phyloP scores from a whole-genome alignment of 2,888 invertebrate species.

The Uropetala carovei region DNA sequence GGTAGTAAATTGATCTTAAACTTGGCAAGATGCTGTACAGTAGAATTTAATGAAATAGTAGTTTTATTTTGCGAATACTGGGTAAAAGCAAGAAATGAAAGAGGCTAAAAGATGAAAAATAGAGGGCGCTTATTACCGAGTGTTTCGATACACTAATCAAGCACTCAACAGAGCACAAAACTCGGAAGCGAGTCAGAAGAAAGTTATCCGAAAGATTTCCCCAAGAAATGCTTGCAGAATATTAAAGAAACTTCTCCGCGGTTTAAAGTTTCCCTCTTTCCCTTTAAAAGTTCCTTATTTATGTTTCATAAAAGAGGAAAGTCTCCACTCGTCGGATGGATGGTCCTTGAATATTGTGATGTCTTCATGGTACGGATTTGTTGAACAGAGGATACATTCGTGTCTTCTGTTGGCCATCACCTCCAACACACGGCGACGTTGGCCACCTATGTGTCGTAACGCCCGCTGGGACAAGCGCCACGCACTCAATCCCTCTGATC shows the following conservation, averaged over 20 bases:
- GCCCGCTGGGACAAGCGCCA: neutral
- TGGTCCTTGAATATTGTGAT: neutral
- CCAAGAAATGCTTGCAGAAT: no score
- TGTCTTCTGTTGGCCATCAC: neutral
- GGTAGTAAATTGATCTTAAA: no score
- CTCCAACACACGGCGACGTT: neutral
- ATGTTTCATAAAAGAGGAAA: neutral
- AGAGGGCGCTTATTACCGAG: no score
- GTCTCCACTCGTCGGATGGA: neutral
- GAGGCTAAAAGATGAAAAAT: no score
- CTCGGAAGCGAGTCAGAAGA: no score
- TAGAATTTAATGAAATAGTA: no score
- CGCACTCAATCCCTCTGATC: neutral
- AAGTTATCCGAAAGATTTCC: no score
- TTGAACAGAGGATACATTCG: neutral
- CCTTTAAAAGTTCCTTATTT: neutral
- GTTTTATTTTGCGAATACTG: no score
- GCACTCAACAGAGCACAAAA: no score
- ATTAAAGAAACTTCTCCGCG: neutral
- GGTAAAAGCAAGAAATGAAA: no score
- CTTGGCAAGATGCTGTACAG: no score
- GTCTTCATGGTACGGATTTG: constrained; percentile 4
- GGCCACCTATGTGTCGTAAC: neutral
- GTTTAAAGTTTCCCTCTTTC: neutral
- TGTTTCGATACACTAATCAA: no score